Conservation (phyloP, 2,888 invertebrate species). For the Tromatobia lineatoria region DNA sequence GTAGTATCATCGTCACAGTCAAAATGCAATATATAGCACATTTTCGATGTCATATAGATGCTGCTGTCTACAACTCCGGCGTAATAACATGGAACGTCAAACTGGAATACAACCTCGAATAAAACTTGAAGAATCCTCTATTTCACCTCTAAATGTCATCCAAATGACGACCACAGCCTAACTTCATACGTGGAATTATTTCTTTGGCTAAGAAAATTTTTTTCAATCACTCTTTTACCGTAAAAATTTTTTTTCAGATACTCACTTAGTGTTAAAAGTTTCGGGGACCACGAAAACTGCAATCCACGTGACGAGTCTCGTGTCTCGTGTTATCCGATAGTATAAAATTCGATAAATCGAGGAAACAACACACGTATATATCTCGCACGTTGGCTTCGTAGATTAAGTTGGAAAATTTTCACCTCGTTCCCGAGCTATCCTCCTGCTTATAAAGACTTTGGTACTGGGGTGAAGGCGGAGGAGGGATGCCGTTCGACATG, state of each 20-base stretch:
- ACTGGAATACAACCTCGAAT: no score
- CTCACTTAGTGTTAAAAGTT: conserved; percentile 7
- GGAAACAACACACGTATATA: conserved; percentile 30
- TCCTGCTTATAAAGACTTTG: conserved; percentile 70
- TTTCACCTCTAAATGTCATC: no score
- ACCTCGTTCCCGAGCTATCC: conserved; percentile 52
- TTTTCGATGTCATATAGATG: no score
- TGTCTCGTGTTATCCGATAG: conserved; percentile 27
- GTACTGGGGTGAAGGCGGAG: conserved; percentile 20
- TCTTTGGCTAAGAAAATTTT: no score
- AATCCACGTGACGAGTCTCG: conserved; percentile 20
- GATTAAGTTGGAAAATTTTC: conserved; percentile 50
- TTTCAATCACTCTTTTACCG: background rate
- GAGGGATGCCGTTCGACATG: conserved; percentile 50
- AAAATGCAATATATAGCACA: no score
- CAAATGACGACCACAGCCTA: background rate
- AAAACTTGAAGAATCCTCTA: background rate
- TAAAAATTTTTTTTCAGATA: background rate
- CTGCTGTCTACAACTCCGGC: no score
- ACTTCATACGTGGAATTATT: background rate
- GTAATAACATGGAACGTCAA: no score
- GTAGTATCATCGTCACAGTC: no score
- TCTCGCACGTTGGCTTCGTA: conserved; percentile 25
- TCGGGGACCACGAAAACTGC: conserved; percentile 22
- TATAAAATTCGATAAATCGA: conserved; percentile 20